Evolutionary conservation across 2,797 vertebrate species (phyloP).

Genomic region (Sebastes baramenuke): DNA sequence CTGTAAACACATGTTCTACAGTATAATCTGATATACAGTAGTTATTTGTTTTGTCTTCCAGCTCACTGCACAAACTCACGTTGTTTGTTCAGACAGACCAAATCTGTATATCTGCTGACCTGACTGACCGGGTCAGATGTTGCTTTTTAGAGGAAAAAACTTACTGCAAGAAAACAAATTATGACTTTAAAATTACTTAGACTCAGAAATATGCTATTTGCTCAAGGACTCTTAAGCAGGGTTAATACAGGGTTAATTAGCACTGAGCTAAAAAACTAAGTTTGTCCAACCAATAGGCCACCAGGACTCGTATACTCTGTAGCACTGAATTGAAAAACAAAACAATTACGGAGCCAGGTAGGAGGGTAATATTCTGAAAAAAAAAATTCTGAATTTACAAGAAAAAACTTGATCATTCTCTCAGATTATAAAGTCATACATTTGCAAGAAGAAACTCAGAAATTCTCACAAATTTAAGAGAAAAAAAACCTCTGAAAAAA

Average conservation of each 20-base stretch:
- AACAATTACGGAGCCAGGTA: accelerated
- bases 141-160: not conserved
- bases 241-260: no score
- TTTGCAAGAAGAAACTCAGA: no score
- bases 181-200: not conserved
- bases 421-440: no score
- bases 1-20: not conserved
- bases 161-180: no score
- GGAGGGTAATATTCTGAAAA: no score
- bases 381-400: no score
- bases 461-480: no score
- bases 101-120: not conserved
- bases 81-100: not conserved
- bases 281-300: no score
- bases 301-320: not conserved
- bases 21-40: not conserved
- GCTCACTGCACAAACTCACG: not conserved
- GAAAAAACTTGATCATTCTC: no score
- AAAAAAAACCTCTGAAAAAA: no score
- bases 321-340: not conserved
- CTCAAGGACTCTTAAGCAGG: not conserved
- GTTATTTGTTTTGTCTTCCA: not conserved
- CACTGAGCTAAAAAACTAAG: no score
- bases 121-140: not conserved
- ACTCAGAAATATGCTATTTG: not conserved